Conservation (phyloP, 2,797 vertebrate species). For the Characodon lateralis region DNA sequence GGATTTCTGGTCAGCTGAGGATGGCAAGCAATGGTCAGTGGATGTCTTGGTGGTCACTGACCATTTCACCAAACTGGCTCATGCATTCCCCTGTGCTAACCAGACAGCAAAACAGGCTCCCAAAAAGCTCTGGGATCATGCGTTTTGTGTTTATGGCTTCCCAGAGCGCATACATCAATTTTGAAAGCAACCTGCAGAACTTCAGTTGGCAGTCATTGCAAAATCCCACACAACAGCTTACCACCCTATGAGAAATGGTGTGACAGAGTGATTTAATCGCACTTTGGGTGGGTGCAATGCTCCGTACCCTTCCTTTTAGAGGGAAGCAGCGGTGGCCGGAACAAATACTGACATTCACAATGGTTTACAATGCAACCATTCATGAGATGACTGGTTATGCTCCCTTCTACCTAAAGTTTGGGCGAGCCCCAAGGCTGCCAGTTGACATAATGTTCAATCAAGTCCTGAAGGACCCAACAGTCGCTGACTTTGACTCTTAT, state of each 20-base stretch:
- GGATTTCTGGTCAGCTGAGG: neutral
- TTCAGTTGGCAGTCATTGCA: too few relatives aligned
- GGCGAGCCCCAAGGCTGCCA: neutral
- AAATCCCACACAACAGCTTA: too few relatives aligned
- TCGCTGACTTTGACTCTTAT: neutral
- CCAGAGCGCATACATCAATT: neutral
- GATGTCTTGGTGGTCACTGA: neutral
- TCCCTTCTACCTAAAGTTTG: conserved; percentile 3
- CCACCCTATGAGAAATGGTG: too few relatives aligned
- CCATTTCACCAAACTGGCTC: neutral
- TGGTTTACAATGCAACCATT: neutral
- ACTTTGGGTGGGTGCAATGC: conserved; percentile 1
- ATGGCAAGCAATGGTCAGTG: neutral
- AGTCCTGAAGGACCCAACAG: neutral
- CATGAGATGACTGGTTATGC: conserved; percentile 10
- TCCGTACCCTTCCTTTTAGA: neutral
- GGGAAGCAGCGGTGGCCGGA: neutral
- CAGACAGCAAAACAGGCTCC: neutral
- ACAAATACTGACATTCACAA: neutral
- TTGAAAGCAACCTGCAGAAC: too few relatives aligned
- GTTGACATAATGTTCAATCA: neutral
- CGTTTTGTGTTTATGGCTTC: neutral
- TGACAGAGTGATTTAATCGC: too few relatives aligned
- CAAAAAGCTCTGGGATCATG: neutral
- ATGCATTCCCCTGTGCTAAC: neutral